Evolutionary conservation across 2,113 vertebrate species (phyloP).

Genomic region (Microtus ochrogaster): DNA sequence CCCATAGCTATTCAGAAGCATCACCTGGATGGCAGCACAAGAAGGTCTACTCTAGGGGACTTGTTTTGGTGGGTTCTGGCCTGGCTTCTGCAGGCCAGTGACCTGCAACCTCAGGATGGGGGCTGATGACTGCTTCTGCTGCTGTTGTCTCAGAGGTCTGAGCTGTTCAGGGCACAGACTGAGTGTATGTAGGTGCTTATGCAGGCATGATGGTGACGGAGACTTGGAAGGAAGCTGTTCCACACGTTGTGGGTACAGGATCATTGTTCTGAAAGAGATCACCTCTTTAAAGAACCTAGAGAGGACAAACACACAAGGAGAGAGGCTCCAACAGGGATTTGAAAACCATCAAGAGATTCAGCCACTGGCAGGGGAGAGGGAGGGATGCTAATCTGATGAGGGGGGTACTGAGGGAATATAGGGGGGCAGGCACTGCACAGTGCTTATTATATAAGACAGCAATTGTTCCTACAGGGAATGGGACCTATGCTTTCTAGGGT

Average conservation of each 20-base stretch:
- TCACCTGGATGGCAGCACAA: neutral
- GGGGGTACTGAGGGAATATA: too few species aligned
- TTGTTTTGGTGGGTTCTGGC: neutral
- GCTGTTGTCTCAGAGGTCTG: neutral
- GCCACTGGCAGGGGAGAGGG: too few species aligned
- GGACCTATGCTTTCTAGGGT: neutral
- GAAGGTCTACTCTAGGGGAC: neutral
- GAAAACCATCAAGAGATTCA: neutral
- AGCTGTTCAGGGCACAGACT: neutral
- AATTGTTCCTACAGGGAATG: neutral
- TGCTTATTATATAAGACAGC: conserved; percentile 24
- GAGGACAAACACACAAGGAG: neutral
- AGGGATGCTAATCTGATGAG: neutral
- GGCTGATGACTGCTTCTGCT: neutral
- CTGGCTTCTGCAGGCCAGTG: neutral
- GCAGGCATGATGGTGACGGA: neutral
- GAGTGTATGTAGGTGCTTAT: neutral
- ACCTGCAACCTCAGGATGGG: neutral
- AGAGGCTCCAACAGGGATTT: neutral
- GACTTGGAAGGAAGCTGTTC: conserved; percentile 11
- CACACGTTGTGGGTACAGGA: neutral
- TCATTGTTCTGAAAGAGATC: conserved; percentile 39
- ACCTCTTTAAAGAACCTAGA: neutral
- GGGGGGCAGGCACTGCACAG: neutral
- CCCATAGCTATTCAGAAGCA: neutral